Conservation (phyloP, 2,797 vertebrate genomes). For the Smutsia gigantea region DNA sequence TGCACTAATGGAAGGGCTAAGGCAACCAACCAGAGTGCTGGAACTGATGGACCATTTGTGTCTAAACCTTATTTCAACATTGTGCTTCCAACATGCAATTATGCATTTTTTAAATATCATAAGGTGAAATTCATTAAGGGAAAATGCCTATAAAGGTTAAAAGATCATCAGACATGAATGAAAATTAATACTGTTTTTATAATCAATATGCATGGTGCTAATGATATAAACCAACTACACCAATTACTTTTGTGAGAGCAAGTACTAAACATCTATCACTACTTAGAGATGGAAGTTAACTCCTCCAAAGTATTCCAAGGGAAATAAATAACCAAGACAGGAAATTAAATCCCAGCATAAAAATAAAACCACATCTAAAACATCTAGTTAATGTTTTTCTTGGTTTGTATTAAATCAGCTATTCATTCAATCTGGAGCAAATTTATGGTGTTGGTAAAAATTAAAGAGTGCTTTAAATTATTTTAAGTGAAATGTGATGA, state of each 20-base stretch:
- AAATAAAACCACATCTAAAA: slow-evolving; percentile 24
- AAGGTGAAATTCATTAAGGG: slow-evolving; percentile 43
- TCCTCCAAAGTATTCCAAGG: neutral
- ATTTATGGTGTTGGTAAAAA: slow-evolving; percentile 43
- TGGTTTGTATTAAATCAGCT: slow-evolving; percentile 33
- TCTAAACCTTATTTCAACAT: neutral
- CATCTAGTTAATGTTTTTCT: neutral
- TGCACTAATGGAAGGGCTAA: neutral
- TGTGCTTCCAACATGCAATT: neutral
- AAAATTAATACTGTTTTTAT: slow-evolving; percentile 56
- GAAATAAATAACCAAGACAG: neutral
- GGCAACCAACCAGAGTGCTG: neutral
- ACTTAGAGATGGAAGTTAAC: neutral
- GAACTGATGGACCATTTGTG: neutral
- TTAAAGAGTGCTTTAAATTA: slow-evolving; percentile 46
- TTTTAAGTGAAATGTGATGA: slow-evolving; percentile 52
- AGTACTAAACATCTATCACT: neutral
- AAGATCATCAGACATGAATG: neutral
- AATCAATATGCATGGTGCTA: neutral
- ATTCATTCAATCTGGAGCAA: slow-evolving; percentile 39
- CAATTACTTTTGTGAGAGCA: slow-evolving; percentile 34
- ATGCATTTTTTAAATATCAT: slow-evolving; percentile 27
- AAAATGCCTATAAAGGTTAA: neutral
- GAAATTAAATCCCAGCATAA: neutral
- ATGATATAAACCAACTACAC: slow-evolving; percentile 22